Evolutionary conservation across 2,797 vertebrate species (phyloP).

Genomic region (Spea hammondii): DNA sequence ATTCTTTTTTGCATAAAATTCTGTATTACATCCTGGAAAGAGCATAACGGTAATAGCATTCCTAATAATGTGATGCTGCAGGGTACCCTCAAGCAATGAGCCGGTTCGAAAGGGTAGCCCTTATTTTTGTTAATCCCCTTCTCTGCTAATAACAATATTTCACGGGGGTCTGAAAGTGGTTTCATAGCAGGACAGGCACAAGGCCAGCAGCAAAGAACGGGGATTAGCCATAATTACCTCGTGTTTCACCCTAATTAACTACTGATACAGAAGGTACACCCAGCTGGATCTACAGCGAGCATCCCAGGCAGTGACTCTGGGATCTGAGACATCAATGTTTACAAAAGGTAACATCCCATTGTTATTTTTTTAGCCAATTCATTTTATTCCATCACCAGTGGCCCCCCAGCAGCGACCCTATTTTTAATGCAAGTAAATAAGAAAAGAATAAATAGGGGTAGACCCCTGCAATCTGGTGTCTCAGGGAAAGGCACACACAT

Average conservation of each 20-base stretch:
- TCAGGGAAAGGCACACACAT: too few relatives aligned
- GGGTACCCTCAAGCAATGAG: neutral
- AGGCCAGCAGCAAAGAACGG: conserved; percentile 67
- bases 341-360: conserved; percentile 72
- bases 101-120: conserved; percentile 51
- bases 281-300: conserved; percentile 66
- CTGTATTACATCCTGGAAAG: neutral
- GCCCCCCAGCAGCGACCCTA: too few relatives aligned
- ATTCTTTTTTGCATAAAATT: neutral
- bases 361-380: conserved; percentile 53
- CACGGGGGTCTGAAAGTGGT: conserved; percentile 59
- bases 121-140: conserved; percentile 59
- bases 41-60: neutral
- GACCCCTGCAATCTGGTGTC: too few relatives aligned
- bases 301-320: conserved; percentile 64
- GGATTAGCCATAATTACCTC: conserved; percentile 77
- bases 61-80: conserved; percentile 13
- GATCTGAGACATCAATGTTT: conserved; percentile 69
- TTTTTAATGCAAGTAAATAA: too few relatives aligned
- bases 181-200: conserved; percentile 62
- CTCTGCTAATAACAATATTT: conserved; percentile 55
- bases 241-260: conserved; percentile 81
- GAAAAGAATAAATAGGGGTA: too few relatives aligned
- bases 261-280: conserved; percentile 72
- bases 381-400: too few relatives aligned